Base-by-base conservation (phyloP, 1,140 invertebrate genomes). In the Zelostemma sp. region DNA sequence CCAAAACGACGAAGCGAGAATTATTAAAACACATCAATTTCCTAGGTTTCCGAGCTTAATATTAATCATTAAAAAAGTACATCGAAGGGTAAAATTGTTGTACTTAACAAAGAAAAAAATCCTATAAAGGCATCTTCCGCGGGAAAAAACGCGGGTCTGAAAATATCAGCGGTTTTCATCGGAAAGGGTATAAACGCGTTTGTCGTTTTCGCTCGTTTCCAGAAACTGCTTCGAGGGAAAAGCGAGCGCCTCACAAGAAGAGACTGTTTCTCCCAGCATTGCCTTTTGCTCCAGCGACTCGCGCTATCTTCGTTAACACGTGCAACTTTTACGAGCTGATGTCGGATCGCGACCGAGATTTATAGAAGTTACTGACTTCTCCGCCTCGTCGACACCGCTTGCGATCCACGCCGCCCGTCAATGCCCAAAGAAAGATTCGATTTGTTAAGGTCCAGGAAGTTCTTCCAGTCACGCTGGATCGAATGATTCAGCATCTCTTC, bases 311-410 rank as follows among this genome's bases (percentile, higher is more conserved):
- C n/a, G 17, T 56, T 9, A 28, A 45, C 56, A 19, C 56, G 45
- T 38, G 41, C 31, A 40, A 67, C 47, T 50, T 67, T 67, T 59
- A 51, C 49, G 43, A 65, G 28, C 14, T 28, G 50, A 19, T 14
- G 35, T 50, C 25, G 48, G 5, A 49, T 16, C 43, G 19, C 28
- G 38, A 33, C 41, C 43, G 16, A 38, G 12, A 56, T 56, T 38
- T 56, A 41, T 35, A 18, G 17, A 25, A 38, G 9, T 38, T 11
- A 18, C 17, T 15, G 53, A 17, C 48, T 48, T 58, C 57, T 35
- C 1, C 6, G 6, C 16, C 9, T 18, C 21, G 18, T 49, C 62
- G 58, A 53, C 41, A 35, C 15, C 3, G 21, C 8, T 25, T 25
- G 21, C 21, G 21, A 25, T 25, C 8, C 21, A 25, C 21, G 21